phyloP scores from a whole-genome alignment of 2,888 invertebrate genomes.

The Agrotis clavis region DNA sequence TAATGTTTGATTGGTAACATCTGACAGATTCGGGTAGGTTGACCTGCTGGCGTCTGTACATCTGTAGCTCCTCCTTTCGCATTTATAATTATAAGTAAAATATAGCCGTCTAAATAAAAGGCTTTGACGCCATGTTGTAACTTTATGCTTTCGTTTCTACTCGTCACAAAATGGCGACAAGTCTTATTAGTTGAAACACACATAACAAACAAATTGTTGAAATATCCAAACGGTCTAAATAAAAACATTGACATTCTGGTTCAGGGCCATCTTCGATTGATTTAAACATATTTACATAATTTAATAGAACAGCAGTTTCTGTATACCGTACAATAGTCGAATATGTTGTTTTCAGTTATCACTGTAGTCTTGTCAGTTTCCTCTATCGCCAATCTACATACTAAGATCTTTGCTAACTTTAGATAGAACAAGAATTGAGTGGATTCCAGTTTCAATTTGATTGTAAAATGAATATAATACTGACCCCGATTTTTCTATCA shows the following conservation, averaged over 20 bases:
- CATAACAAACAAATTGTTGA: too few species aligned
- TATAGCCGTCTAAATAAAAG: too few species aligned
- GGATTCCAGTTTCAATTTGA: constrained; percentile 11
- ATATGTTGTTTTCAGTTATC: constrained; percentile 12
- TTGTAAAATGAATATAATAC: constrained; percentile 3
- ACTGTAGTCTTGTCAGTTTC: constrained; percentile 21
- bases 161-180: too few species aligned
- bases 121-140: too few species aligned
- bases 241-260: neutral
- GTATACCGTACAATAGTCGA: neutral
- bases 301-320: neutral
- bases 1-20: too few species aligned
- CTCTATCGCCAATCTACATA: constrained; percentile 28
- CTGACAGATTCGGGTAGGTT: too few species aligned
- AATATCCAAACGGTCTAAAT: neutral
- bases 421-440: neutral
- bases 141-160: too few species aligned
- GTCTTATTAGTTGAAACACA: neutral
- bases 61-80: too few species aligned
- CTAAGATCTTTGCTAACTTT: constrained; percentile 26
- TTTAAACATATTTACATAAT: constrained; percentile 1
- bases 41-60: too few species aligned
- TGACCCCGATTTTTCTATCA: too few species aligned
- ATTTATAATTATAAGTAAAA: too few species aligned
- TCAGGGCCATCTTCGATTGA: neutral